Percentiles rank a stretch among this genome's conserved stretches.
Evolutionary conservation across 1,140 invertebrate species (phyloP).

Genomic region (Homarus americanus): DNA sequence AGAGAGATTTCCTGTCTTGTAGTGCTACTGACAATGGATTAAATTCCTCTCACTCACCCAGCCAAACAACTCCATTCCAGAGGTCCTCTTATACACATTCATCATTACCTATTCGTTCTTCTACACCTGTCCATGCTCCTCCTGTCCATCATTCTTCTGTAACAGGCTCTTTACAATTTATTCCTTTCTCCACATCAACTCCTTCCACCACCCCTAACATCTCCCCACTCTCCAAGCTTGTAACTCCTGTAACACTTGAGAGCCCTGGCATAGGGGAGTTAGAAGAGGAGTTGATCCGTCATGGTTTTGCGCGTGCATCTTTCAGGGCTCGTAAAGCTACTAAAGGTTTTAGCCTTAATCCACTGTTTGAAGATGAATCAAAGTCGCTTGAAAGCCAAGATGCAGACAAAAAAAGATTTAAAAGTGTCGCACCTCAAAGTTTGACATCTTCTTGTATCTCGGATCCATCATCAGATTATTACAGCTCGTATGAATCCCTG

Average conservation of each 20-base stretch:
- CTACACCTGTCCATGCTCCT: too few species aligned
- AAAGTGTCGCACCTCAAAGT: not conserved
- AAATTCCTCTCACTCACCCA: too few species aligned
- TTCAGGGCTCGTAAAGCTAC: conserved; percentile 32
- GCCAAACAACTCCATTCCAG: too few species aligned
- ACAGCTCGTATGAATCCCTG: conserved; percentile 58
- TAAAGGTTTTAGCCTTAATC: conserved; percentile 54
- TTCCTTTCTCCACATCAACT: not conserved
- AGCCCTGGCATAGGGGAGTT: conserved; percentile 30
- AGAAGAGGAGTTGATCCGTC: conserved; percentile 28
- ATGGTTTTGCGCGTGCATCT: conserved; percentile 8
- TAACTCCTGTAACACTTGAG: conserved; percentile 21
- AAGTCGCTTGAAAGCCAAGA: not conserved
- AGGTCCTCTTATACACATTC: too few species aligned
- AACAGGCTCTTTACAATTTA: not conserved
- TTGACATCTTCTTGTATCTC: not conserved
- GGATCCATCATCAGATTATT: conserved; percentile 57
- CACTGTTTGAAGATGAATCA: conserved; percentile 45
- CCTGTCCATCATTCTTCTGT: not conserved
- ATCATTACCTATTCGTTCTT: too few species aligned
- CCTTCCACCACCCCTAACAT: too few species aligned
- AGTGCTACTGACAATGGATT: not conserved
- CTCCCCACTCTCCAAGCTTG: conserved; percentile 30
- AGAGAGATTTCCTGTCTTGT: not conserved
- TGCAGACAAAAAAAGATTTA: not conserved